Evolutionary conservation across 2,888 invertebrate species (phyloP).

Genomic region (Neoaliturus tenellus): DNA sequence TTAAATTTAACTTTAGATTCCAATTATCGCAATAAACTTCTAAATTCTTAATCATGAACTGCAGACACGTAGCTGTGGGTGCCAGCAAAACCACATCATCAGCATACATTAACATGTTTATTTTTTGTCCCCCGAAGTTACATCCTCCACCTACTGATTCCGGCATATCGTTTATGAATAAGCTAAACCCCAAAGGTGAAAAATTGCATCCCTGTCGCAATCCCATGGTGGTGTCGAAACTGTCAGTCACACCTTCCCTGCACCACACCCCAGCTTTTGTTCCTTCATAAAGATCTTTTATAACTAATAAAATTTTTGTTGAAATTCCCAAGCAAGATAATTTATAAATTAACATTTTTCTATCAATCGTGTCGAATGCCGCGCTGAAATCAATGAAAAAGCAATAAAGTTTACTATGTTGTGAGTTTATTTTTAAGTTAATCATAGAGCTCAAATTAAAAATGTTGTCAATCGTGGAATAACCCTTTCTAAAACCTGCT

Average conservation of each 20-base stretch:
- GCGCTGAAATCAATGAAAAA: too few species aligned
- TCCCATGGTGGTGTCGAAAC: constrained; percentile 54
- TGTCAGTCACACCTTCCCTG: constrained; percentile 52
- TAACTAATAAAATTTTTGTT: constrained; percentile 57
- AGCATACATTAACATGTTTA: constrained; percentile 61
- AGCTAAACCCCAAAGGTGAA: constrained; percentile 58
- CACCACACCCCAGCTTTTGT: constrained; percentile 58
- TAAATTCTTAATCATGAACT: constrained; percentile 59
- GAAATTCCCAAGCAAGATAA: constrained; percentile 54
- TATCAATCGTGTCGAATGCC: constrained; percentile 62
- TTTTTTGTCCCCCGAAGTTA: constrained; percentile 50
- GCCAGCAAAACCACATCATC: constrained; percentile 62
- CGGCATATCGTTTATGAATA: constrained; percentile 58
- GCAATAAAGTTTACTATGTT: constrained; percentile 54
- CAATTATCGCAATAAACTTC: constrained; percentile 59
- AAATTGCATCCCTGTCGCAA: constrained; percentile 63
- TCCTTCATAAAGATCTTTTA: constrained; percentile 48
- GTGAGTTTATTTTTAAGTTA: constrained; percentile 48
- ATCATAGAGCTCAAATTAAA: constrained; percentile 59
- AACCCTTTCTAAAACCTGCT: constrained; percentile 59
- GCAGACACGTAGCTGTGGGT: constrained; percentile 51
- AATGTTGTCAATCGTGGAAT: constrained; percentile 60
- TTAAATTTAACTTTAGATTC: constrained; percentile 61
- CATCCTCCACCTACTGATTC: constrained; percentile 52
- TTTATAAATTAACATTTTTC: constrained; percentile 59